phyloP scores from a whole-genome alignment of 2,113 vertebrate species.

The Recurvirostra avosetta region DNA sequence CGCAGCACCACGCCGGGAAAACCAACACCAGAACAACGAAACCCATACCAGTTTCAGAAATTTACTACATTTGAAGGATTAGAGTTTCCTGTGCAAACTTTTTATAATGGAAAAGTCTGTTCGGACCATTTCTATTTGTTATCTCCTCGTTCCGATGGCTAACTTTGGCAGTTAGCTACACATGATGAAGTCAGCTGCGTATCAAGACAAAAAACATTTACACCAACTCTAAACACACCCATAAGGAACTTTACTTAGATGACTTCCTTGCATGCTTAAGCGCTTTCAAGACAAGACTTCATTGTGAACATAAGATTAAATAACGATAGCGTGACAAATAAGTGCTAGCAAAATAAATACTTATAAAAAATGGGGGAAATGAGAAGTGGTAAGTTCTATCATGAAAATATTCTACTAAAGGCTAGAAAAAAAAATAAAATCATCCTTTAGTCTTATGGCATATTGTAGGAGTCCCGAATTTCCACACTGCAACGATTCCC shows the following conservation, averaged over 20 bases:
- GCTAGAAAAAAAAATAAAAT: neutral
- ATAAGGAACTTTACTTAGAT: neutral
- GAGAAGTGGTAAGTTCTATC: neutral
- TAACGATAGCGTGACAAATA: neutral
- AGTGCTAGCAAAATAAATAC: neutral
- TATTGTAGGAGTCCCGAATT: neutral
- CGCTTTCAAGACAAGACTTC: neutral
- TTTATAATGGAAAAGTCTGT: neutral
- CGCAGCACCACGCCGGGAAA: neutral
- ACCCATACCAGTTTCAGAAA: neutral
- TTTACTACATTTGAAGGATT: neutral
- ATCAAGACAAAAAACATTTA: neutral
- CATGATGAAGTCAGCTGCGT: neutral
- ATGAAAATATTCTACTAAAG: neutral
- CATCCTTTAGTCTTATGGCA: neutral
- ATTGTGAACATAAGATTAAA: neutral
- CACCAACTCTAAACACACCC: neutral
- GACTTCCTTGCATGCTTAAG: neutral
- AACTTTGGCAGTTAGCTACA: too few species aligned
- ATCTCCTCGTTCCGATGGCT: neutral
- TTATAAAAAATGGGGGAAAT: neutral
- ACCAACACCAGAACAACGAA: fast-evolving
- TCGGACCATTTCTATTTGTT: neutral
- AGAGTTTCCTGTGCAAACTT: neutral
- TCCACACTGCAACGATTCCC: neutral